Percentiles rank a stretch among this genome's conserved stretches.
These are phyloP conservation scores for Drosophila percnosoma DNA, from an alignment of 2,888 invertebrate species.

Conservation along the genomic window DNA sequence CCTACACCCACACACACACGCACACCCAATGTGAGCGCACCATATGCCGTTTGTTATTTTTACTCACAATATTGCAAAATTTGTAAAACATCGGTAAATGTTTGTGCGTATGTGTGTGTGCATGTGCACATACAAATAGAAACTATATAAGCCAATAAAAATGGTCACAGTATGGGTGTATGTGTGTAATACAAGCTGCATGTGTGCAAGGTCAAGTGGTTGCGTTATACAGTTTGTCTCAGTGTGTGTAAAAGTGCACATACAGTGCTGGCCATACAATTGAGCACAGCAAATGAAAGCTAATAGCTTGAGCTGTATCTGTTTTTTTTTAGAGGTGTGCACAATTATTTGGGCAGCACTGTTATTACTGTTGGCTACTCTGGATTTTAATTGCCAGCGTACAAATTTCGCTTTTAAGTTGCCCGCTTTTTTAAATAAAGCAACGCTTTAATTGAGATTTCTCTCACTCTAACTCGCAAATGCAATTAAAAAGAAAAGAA, in stretches of 20 bases:
- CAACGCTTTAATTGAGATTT: conserved; percentile 57
- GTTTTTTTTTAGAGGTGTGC: background rate
- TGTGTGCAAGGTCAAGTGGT: conserved; percentile 78
- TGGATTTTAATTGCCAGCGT: conserved; percentile 58
- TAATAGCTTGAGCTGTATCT: background rate
- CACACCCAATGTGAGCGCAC: conserved; percentile 16
- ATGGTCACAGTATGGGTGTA: conserved; percentile 14
- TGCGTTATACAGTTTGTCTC: conserved; percentile 42
- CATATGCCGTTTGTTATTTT: conserved; percentile 59
- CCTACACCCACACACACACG: conserved; percentile 3
- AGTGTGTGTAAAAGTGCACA: background rate
- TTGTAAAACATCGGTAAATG: conserved; percentile 11
- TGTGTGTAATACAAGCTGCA: conserved; percentile 51
- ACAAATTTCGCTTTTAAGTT: conserved; percentile 41
- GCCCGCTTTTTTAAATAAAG: conserved; percentile 28
- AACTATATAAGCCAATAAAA: conserved; percentile 60
- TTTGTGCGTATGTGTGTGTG: conserved; percentile 1
- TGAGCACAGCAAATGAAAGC: background rate
- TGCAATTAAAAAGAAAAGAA: conserved; percentile 26
- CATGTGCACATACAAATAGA: conserved; percentile 12
- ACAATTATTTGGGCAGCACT: background rate
- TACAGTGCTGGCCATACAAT: conserved; percentile 9
- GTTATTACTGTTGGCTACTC: background rate
- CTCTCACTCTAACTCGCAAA: conserved; percentile 22
- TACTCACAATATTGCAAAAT: conserved; percentile 55